A percentile compares a stretch with the other conserved stretches of the same genome.
phyloP scores from a whole-genome alignment of 2,888 invertebrate genomes.

The Epicampocera succincta region DNA sequence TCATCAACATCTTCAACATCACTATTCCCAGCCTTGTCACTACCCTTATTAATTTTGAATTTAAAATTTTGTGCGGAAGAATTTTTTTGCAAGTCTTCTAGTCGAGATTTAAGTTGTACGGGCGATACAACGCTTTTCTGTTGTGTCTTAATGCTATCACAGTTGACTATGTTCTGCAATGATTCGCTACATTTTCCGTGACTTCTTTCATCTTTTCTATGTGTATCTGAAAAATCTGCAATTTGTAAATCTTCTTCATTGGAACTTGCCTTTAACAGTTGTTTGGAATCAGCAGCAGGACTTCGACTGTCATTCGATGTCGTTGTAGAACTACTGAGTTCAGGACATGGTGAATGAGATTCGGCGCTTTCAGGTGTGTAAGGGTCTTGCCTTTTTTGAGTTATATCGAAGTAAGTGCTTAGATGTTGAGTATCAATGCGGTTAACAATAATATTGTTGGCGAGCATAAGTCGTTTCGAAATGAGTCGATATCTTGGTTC shows the following conservation, averaged over 20 bases:
- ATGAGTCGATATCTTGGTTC: slow-evolving; percentile 78
- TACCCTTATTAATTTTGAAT: slow-evolving; percentile 53
- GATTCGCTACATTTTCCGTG: slow-evolving; percentile 8
- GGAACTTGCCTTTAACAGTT: slow-evolving; percentile 69
- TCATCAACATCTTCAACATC: slow-evolving; percentile 77
- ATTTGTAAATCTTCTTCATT: slow-evolving; percentile 42
- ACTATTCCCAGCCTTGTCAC: slow-evolving; percentile 72
- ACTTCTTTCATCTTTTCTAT: not conserved
- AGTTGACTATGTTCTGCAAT: slow-evolving; percentile 38
- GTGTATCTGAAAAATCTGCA: slow-evolving; percentile 4
- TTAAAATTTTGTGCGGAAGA: slow-evolving; percentile 72
- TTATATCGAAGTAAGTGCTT: slow-evolving; percentile 74
- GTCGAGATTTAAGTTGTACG: slow-evolving; percentile 84
- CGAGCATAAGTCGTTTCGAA: slow-evolving; percentile 77
- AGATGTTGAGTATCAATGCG: slow-evolving; percentile 83
- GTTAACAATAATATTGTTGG: slow-evolving; percentile 83
- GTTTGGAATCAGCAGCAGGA: slow-evolving; percentile 75
- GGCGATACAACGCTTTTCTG: slow-evolving; percentile 84
- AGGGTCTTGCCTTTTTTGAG: slow-evolving; percentile 83
- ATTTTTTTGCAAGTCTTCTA: slow-evolving; percentile 82
- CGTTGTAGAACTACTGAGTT: slow-evolving; percentile 74
- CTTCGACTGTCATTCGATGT: slow-evolving; percentile 74
- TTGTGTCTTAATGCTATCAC: slow-evolving; percentile 67
- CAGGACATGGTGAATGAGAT: slow-evolving; percentile 87
- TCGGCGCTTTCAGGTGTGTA: slow-evolving; percentile 93